Conservation (phyloP, 1,140 invertebrate genomes). For the Plutomurus gul region DNA sequence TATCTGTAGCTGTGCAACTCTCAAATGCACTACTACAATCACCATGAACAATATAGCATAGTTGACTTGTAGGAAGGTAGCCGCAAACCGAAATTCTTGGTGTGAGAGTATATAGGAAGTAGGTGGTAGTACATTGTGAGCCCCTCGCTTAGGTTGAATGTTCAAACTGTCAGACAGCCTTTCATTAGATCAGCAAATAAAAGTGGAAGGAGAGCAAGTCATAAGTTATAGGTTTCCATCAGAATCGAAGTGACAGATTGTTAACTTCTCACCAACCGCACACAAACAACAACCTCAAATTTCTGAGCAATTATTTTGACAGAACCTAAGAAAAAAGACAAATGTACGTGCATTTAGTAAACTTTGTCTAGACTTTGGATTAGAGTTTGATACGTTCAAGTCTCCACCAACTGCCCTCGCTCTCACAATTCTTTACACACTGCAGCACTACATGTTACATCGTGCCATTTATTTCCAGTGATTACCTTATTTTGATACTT, state of each 20-base stretch:
- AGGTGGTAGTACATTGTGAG: background rate
- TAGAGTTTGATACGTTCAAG: background rate
- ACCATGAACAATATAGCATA: too few species aligned
- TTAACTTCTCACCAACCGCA: constrained; percentile 6
- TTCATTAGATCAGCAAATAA: constrained; percentile 17
- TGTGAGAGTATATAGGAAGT: too few species aligned
- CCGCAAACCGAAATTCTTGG: too few species aligned
- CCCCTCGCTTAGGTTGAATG: too few species aligned
- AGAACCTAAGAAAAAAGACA: constrained; percentile 25
- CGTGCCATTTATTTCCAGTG: background rate
- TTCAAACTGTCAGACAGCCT: constrained; percentile 21
- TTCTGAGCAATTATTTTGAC: constrained; percentile 22
- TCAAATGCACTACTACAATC: too few species aligned
- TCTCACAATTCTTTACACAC: constrained; percentile 9
- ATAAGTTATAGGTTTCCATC: constrained; percentile 14
- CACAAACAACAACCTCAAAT: constrained; percentile 26
- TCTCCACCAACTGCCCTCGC: background rate
- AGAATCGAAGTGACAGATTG: constrained; percentile 8
- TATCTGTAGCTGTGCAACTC: background rate
- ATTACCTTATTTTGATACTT: background rate
- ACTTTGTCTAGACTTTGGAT: background rate
- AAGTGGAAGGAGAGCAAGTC: background rate
- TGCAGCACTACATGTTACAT: background rate
- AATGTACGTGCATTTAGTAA: constrained; percentile 19
- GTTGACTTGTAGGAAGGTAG: too few species aligned